Evolutionary conservation across 2,888 invertebrate species (phyloP), one percentile per base, ranked within the genome.

Genomic region (Volucella inflata): DNA sequence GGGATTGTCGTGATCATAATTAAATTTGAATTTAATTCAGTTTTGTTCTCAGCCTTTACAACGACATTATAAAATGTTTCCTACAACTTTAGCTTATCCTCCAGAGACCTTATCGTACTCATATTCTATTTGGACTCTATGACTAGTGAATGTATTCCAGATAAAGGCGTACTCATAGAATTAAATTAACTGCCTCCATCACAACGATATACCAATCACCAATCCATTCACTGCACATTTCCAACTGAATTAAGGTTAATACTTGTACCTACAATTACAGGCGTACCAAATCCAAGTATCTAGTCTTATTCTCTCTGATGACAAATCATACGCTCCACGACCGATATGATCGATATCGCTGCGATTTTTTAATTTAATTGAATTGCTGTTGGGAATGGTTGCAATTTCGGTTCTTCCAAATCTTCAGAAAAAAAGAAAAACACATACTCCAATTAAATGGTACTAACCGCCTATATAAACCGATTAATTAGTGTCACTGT

Each of bases 361-460:
- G 65, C 38, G 38, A 67, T 36, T 72, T 53, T 81, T 82, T 71
- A 82, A 82, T 81, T 82, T 71, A 82, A 82, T 82, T 82, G 82
- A 77, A 77, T 71, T 82, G 8, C 82, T 71, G 46, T 67, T 67
- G 70, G 80, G 64, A 80, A 64, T 75, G 50, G 55, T 44, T 36
- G 21, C 16, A 51, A 76, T 53, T 36, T 68, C 60, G 17, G 65
- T n/a, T 2, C 57, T 6, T 16, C 16, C 50, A 12, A 30, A 4
- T 30, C 30, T 14, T 12, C 53, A 44, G n/a, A 17, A 12, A n/a
- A 8, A 12, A 8, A n/a, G 14, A n/a, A n/a, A n/a, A n/a, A n/a
- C n/a, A n/a, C n/a, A n/a, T n/a, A 9, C 10, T 12, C 12, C 2
- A 65, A 44, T 72, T 72, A 72, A 62, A 53, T 38, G 38, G n/a